Evolutionary conservation across 2,888 invertebrate species (phyloP), one percentile per base, ranked within the genome.

Genomic region (Lucinisca nassula): DNA sequence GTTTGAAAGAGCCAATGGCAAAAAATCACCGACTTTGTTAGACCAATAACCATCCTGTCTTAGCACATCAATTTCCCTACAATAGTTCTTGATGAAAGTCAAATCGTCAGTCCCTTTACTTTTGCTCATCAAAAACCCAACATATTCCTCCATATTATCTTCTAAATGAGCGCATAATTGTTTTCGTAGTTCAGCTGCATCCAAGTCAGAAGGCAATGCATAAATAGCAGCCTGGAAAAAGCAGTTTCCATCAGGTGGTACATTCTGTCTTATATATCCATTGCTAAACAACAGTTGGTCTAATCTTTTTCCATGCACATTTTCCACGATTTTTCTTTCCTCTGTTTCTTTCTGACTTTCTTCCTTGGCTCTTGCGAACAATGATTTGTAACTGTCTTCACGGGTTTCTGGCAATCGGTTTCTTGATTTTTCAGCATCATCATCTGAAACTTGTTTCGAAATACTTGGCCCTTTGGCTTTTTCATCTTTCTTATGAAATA

Each of bases 191-290:
- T 35, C 1, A 1, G 6, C 3, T 8, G n/a, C 37, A 72, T 21
- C 21, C 1, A 3, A 8, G 14, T n/a, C 30, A n/a, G 12, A 10
- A 17, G 4, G 12, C 61, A 79, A 70, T 21, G 30, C 24, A 3
- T n/a, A n/a, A 10, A 38, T n/a, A 21, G 45, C 45, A 8, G 79
- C 61, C 32, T 55, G 35, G n/a, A 79, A 70, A 45, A 79, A 79
- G 49, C 79, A 79, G 45, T 79, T 79, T n/a, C 79, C 79, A 79
- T 79, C 30, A 21, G 58, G 32, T n/a, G 21, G 1, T 21, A 79
- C 79, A 6, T 1, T 61, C 27, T 30, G 14, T 12, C 58, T 24
- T 67, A 38, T 40, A 24, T 38, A 21, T 14, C 61, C 55, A 38
- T 79, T 79, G 21, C 70, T 79, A 27, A 70, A 70, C 21, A 70